Conservation (phyloP, 1,140 invertebrate genomes). For the Cherax quadricarinatus region DNA sequence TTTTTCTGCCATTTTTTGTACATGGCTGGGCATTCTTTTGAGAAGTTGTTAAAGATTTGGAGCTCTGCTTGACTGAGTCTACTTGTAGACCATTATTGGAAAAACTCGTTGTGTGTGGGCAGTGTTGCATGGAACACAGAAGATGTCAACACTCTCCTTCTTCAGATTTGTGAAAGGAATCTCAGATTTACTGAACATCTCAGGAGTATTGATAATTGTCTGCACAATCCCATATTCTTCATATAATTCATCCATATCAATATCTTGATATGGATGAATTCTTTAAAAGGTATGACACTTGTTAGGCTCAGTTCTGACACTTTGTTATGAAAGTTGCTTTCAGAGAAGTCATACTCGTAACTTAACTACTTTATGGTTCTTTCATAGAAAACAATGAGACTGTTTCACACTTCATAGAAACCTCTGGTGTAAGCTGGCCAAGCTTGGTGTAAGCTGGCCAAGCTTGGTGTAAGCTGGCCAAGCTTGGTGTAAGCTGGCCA, state of each 20-base stretch:
- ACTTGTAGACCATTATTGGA: slow-evolving; percentile 8
- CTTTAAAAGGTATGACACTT: slow-evolving; percentile 26
- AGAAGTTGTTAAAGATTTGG: background rate
- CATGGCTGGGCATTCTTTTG: background rate
- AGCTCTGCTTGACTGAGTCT: background rate
- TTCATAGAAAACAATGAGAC: background rate
- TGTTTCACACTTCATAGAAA: background rate
- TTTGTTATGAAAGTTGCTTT: background rate
- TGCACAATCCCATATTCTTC: background rate
- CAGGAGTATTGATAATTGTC: slow-evolving; percentile 12
- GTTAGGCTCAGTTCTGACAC: slow-evolving; percentile 15
- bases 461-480: too few species aligned
- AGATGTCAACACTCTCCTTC: background rate
- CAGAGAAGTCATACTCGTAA: background rate
- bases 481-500: too few species aligned
- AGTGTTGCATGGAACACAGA: slow-evolving; percentile 16
- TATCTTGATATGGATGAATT: too few species aligned
- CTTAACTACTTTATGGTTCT: background rate
- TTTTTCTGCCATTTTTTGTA: too few species aligned
- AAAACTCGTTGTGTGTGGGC: slow-evolving; percentile 9
- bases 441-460: too few species aligned
- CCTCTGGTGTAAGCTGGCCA: background rate
- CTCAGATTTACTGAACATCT: slow-evolving; percentile 34
- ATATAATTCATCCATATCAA: slow-evolving; percentile 15
- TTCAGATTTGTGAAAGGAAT: slow-evolving; percentile 31